Base-by-base conservation (phyloP, 23 tunicate species). In the Botrylloides violaceus region DNA sequence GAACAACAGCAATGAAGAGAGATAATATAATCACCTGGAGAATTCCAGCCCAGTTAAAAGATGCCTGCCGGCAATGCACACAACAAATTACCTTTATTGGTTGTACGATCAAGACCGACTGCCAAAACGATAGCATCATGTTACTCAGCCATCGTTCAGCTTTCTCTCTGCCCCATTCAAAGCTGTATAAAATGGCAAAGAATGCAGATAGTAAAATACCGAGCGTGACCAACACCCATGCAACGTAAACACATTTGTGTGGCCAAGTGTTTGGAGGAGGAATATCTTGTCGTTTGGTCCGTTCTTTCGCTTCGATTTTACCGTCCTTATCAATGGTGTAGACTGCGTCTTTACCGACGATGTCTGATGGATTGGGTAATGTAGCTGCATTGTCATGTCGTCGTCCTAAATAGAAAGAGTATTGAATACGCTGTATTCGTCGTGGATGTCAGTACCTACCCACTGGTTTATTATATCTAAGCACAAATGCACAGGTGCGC, bases 11-110 rank as follows among this genome's bases (percentile, higher is more conserved):
- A 20, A 93, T 73, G 34, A 93, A 85, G 94, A 93, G 80, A 2
- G 94, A 65, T 0, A 93, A 48, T 4, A 77, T 4, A 35, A 93
- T 81, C 29, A 93, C 96, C 96, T 88, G 79, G 7, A 34, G n/a
- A 23, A 27, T n/a, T n/a, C n/a, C n/a, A n/a, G n/a, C n/a, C n/a
- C n/a, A n/a, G n/a, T n/a, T n/a, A n/a, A n/a, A n/a, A n/a, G n/a
- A n/a, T n/a, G n/a, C n/a, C n/a, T n/a, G n/a, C n/a, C n/a, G n/a
- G n/a, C n/a, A n/a, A n/a, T n/a, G n/a, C n/a, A n/a, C n/a, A n/a
- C n/a, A n/a, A n/a, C n/a, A n/a, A n/a, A n/a, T n/a, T n/a, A 88
- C 98, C 81, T 93, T 93, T 30, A 85, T 81, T 28, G 98, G 98
- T 47, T 93, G 94, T 4, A 85, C 94, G 4, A 93, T 71, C 32